These are phyloP conservation scores for Panthera tigris DNA, from an alignment of 2,113 vertebrate genomes.

Conservation along the genomic window DNA sequence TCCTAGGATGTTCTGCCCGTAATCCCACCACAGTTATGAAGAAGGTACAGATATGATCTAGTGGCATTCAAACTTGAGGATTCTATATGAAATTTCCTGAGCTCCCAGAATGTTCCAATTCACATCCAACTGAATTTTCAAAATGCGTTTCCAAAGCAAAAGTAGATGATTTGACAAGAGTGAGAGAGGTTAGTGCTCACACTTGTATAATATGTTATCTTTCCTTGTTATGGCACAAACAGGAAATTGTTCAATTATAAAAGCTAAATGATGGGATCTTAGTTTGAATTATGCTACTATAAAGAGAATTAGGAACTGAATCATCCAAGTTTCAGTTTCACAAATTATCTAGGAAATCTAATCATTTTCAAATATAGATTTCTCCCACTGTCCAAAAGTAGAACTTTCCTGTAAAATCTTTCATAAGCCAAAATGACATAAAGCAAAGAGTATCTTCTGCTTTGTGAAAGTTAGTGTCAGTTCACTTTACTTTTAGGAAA, in stretches of 20 bases:
- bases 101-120: background rate
- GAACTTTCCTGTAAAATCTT: background rate
- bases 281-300: constrained; percentile 4
- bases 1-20: background rate
- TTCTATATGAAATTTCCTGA: background rate
- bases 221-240: constrained; percentile 3
- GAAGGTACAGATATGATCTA: background rate
- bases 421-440: background rate
- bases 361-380: background rate
- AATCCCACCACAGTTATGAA: background rate
- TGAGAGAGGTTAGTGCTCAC: background rate
- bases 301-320: constrained; percentile 16
- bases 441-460: background rate
- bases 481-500: background rate
- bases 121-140: background rate
- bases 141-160: constrained; percentile 24
- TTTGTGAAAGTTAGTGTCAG: background rate
- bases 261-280: background rate
- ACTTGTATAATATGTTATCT: background rate
- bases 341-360: constrained; percentile 38
- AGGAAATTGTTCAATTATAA: constrained; percentile 29
- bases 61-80: background rate
- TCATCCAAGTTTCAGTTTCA: constrained; percentile 30
- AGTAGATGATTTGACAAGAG: background rate
- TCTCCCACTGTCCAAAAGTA: background rate